These are phyloP conservation scores for Hypanus sabinus DNA, from an alignment of 2,113 vertebrate species.

Conservation along the genomic window DNA sequence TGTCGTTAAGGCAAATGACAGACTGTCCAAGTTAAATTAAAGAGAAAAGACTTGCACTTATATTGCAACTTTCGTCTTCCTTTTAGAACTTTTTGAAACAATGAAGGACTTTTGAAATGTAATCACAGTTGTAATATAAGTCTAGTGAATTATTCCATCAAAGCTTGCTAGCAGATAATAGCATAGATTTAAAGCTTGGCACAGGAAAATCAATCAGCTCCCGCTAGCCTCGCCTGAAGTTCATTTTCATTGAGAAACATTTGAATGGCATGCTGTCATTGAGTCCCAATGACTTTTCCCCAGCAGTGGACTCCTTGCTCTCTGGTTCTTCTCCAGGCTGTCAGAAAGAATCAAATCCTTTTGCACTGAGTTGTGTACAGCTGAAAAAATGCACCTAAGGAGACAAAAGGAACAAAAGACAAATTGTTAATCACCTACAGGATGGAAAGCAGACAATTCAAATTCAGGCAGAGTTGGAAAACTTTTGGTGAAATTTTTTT, in stretches of 20 bases:
- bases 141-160: background rate
- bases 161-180: background rate
- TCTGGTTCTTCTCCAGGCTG: background rate
- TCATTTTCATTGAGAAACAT: background rate
- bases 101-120: too few relatives aligned
- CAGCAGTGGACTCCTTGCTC: background rate
- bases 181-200: background rate
- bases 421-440: background rate
- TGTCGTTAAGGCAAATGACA: background rate
- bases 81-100: too few relatives aligned
- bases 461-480: background rate
- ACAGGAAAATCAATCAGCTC: background rate
- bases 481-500: background rate
- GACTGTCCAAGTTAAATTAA: background rate
- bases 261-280: background rate
- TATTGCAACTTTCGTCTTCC: too few relatives aligned
- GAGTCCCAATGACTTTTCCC: background rate
- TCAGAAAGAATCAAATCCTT: background rate
- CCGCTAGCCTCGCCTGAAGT: background rate
- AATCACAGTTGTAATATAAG: too few relatives aligned
- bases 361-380: background rate
- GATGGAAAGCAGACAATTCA: background rate
- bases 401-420: slow-evolving; percentile 16
- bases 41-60: too few relatives aligned
- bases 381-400: background rate